A percentile compares a stretch with the other conserved stretches of the same genome.
These are phyloP conservation scores for Ricordea florida DNA, from an alignment of 92 coral and sea anemone species.

Conservation along the genomic window DNA sequence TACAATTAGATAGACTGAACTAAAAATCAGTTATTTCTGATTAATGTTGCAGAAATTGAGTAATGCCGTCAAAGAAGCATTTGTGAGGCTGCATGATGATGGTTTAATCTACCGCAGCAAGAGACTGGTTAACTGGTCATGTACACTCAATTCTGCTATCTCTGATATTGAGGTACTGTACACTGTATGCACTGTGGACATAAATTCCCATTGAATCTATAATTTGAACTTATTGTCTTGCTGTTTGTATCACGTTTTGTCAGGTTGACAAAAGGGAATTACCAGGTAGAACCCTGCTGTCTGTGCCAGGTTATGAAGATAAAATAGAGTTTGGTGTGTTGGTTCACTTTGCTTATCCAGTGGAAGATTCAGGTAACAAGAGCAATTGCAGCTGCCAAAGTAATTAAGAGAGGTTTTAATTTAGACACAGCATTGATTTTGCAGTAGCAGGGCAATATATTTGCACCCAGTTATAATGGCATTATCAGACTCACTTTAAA, in stretches of 20 bases:
- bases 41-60: slow-evolving; percentile 75
- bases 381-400: background rate
- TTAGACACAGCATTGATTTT: too few relatives aligned
- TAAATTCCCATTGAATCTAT: too few relatives aligned
- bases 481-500: background rate
- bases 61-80: slow-evolving; percentile 92
- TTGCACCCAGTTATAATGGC: background rate
- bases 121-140: slow-evolving; percentile 98
- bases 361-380: slow-evolving; percentile 76
- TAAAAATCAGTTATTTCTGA: too few relatives aligned
- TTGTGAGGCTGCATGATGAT: slow-evolving; percentile 90
- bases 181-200: too few relatives aligned
- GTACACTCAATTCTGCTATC: slow-evolving; percentile 96
- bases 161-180: slow-evolving; percentile 99
- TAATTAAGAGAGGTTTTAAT: too few relatives aligned
- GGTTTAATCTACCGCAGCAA: slow-evolving; percentile 95
- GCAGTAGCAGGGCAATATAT: too few relatives aligned
- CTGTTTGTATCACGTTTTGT: too few relatives aligned
- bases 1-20: too few relatives aligned
- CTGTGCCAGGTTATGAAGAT: slow-evolving; percentile 94
- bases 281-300: slow-evolving; percentile 88
- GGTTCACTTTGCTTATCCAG: slow-evolving; percentile 96
- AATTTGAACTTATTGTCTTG: too few relatives aligned
- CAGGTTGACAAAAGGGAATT: slow-evolving; percentile 98
- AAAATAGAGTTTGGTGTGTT: slow-evolving; percentile 98